phyloP scores from a whole-genome alignment of 1,140 invertebrate genomes.

The Cydia fagiglandana region DNA sequence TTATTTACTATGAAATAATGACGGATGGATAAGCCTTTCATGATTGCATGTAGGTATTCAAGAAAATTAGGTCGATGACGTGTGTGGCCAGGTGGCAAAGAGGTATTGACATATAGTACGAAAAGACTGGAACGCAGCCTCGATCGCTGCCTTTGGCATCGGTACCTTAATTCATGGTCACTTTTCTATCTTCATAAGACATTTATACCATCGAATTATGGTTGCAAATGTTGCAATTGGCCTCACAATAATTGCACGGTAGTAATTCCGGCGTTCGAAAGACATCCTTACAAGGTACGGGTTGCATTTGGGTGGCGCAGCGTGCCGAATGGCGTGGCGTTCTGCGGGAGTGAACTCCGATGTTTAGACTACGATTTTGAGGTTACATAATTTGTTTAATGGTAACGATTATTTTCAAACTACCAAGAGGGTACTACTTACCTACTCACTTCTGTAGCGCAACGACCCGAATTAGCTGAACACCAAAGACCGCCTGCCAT shows the following conservation, averaged over 20 bases:
- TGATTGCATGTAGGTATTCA: conserved; percentile 4
- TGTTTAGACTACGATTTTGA: conserved; percentile 21
- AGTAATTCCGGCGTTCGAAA: neutral
- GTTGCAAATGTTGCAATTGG: neutral
- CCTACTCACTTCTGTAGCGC: too few species aligned
- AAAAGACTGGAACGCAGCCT: neutral
- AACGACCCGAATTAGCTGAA: too few species aligned
- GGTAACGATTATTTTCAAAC: conserved; percentile 6
- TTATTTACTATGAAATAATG: neutral
- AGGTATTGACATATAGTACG: too few species aligned
- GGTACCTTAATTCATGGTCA: neutral
- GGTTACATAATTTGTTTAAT: conserved; percentile 10
- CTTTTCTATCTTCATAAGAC: neutral
- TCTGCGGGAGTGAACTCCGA: conserved; percentile 21
- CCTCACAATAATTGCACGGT: neutral
- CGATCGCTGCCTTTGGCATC: neutral
- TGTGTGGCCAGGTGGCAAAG: neutral
- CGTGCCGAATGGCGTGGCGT: neutral
- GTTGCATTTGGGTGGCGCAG: conserved; percentile 15
- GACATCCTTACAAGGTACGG: conserved; percentile 12
- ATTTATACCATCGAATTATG: neutral
- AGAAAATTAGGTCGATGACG: neutral
- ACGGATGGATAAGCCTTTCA: neutral
- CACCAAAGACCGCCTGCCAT: too few species aligned
- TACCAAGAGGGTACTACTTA: neutral